Conservation (phyloP, 92 coral and sea anemone species). For the Galaxea fascicularis region DNA sequence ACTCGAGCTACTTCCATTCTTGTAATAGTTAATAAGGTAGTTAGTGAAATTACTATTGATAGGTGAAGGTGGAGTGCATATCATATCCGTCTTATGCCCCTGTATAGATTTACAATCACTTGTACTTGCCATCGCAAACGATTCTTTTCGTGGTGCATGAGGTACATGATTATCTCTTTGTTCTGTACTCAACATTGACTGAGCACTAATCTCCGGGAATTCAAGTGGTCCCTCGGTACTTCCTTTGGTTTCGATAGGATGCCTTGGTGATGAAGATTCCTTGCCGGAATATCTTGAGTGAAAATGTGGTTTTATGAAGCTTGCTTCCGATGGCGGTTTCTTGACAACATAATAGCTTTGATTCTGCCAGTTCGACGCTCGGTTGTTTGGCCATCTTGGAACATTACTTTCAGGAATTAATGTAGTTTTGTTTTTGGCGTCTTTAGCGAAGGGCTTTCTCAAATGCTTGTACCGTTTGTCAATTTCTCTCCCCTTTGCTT, state of each 20-base stretch:
- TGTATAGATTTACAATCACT: background rate
- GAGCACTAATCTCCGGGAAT: background rate
- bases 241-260: background rate
- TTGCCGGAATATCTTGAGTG: background rate
- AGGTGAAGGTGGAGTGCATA: background rate
- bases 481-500: slow-evolving; percentile 67
- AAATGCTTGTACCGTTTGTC: slow-evolving; percentile 50
- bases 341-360: background rate
- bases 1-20: background rate
- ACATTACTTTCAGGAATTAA: background rate
- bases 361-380: background rate
- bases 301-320: background rate
- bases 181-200: background rate
- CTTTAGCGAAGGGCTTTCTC: background rate
- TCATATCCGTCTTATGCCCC: background rate
- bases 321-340: background rate
- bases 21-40: slow-evolving; percentile 14
- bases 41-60: slow-evolving; percentile 6
- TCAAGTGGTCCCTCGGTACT: background rate
- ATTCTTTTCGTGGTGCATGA: background rate
- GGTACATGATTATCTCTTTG: background rate
- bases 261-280: background rate
- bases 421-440: background rate
- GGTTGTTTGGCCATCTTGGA: background rate
- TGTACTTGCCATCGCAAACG: background rate